Percentiles rank a stretch among this genome's conserved stretches.
These are phyloP conservation scores for Drosophila formosana DNA, from an alignment of 2,888 invertebrate species.

Conservation along the genomic window DNA sequence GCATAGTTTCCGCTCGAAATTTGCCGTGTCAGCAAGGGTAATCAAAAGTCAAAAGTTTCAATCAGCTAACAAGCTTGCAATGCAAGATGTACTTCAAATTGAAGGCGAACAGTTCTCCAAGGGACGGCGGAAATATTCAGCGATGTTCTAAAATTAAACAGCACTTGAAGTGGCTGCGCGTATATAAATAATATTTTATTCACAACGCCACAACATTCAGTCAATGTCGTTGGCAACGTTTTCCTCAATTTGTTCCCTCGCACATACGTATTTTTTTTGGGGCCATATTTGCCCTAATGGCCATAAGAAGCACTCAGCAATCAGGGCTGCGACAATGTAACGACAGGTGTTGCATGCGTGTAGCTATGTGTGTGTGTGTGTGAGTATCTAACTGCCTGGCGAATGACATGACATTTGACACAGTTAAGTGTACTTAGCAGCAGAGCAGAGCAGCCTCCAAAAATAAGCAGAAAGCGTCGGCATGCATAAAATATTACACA, in stretches of 20 bases:
- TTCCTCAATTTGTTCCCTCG: background rate
- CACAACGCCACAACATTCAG: background rate
- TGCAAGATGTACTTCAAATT: background rate
- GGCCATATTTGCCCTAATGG: slow-evolving; percentile 54
- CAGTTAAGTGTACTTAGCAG: slow-evolving; percentile 42
- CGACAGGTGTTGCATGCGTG: slow-evolving; percentile 51
- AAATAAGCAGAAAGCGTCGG: slow-evolving; percentile 37
- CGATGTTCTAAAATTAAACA: slow-evolving; percentile 3
- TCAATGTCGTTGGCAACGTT: background rate
- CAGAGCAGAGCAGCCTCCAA: slow-evolving; percentile 7
- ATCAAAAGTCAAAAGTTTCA: slow-evolving; percentile 4
- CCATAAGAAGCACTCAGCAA: slow-evolving; percentile 61
- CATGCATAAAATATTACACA: slow-evolving; percentile 65
- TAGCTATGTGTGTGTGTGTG: background rate
- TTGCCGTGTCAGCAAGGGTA: background rate
- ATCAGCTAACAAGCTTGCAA: background rate
- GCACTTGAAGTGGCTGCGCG: slow-evolving; percentile 4
- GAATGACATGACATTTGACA: slow-evolving; percentile 68
- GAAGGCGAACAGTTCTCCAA: background rate
- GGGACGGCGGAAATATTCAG: background rate
- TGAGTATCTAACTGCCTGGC: slow-evolving; percentile 20
- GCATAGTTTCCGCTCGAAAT: too few species aligned
- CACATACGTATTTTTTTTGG: slow-evolving; percentile 19
- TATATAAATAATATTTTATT: background rate
- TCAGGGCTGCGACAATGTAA: slow-evolving; percentile 51